Evolutionary conservation across 35 echinoderm and acorn worm species (phyloP), one percentile per base, ranked within the genome.

Genomic region (Apostichopus japonicus): DNA sequence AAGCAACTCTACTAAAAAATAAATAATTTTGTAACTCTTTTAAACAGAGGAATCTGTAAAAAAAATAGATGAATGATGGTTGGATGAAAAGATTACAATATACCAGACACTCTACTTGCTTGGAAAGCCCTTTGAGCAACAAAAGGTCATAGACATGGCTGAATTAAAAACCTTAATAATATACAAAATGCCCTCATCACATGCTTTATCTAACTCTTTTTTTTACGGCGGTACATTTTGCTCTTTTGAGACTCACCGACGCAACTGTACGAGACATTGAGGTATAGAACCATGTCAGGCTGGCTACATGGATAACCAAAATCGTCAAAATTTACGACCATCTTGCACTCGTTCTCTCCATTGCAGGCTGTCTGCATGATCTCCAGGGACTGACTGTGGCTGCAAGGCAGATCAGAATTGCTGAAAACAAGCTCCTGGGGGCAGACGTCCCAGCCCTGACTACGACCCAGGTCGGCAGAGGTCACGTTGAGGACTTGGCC

Each of bases 401-500:
- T 59, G 72, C 93, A 97, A 10, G 93, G 96, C 15, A 95, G 86
- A 23, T 77, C 86, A 10, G 53, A 55, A 15, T 72, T 19, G 4
- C 61, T 70, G n/a, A 90, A 91, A 0, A 78, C 65, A 10, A 84
- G 75, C 87, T 93, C 63, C 72, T 97, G 93, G 17, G 95, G 93
- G 67, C 96, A 97, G 55, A 90, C 92, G 13, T 91, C 55, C 91
- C 93, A 93, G 25, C 94, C 92, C 11, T 86, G n/a, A 56, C 79
- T 94, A 13, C 96, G 96, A 44, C 96, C 96, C 80, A 94, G 94
- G 19, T 84, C 71, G 11, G 70, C 88, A 33, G 13, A 78, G 27
- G 96, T 97, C 52, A 97, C 78, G 59, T 97, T 97, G 58, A 97
- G 59, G 53, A 87, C 87, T 23, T 97, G 62, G 92, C 90, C 90